These are phyloP conservation scores for Teleogryllus oceanicus DNA, from an alignment of 2,888 invertebrate genomes.

Conservation along the genomic window DNA sequence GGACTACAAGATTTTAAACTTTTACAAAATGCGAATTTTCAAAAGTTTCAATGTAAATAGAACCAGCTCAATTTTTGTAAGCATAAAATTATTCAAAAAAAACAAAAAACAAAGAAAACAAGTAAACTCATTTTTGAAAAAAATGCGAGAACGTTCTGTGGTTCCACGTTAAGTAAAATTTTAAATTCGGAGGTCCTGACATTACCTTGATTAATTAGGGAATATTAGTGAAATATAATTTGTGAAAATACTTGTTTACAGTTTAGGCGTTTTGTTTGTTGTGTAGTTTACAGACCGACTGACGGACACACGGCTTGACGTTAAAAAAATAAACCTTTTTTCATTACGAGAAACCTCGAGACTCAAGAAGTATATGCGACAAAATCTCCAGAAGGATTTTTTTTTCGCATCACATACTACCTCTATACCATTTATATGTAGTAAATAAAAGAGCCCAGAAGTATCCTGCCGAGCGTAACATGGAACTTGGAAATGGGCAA, in stretches of 20 bases:
- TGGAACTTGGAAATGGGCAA: no score
- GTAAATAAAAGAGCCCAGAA: no score
- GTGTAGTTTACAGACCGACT: neutral
- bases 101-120: neutral
- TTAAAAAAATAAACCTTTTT: neutral
- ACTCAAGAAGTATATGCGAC: neutral
- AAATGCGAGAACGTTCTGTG: neutral
- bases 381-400: neutral
- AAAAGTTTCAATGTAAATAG: neutral
- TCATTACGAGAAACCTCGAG: neutral
- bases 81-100: neutral
- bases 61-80: neutral
- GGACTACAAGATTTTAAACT: no score
- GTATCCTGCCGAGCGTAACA: no score
- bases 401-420: neutral
- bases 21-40: no score
- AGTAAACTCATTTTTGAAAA: neutral
- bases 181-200: no score
- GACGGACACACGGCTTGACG: neutral
- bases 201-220: no score
- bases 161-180: no score
- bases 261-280: no score
- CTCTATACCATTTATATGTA: no score
- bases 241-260: no score
- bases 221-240: no score